phyloP scores from a whole-genome alignment of 2,888 invertebrate species.

The Meta bourneti region DNA sequence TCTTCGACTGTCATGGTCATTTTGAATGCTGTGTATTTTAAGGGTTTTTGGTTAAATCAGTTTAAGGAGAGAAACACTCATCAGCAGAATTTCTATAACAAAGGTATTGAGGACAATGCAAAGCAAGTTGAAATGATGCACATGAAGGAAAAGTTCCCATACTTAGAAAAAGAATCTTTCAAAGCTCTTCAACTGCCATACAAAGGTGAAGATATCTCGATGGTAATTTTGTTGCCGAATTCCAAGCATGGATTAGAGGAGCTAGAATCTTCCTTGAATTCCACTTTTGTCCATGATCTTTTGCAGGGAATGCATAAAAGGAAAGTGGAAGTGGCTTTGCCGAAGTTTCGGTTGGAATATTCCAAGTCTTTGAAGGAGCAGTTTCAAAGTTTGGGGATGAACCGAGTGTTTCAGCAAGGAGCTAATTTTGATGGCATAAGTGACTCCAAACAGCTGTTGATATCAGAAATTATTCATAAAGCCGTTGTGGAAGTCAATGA shows the following conservation, averaged over 20 bases:
- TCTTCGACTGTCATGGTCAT: conserved; percentile 80
- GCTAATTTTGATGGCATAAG: conserved; percentile 76
- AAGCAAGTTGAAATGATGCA: conserved; percentile 81
- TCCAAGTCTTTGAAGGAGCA: conserved; percentile 34
- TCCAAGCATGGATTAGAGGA: conserved; percentile 45
- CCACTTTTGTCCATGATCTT: conserved; percentile 26
- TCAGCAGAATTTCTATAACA: conserved; percentile 75
- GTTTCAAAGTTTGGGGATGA: conserved; percentile 36
- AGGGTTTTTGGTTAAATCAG: conserved; percentile 80
- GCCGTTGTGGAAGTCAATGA: conserved; percentile 77
- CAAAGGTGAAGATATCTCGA: conserved; percentile 26
- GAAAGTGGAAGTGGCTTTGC: conserved; percentile 40
- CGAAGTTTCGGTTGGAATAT: conserved; percentile 52
- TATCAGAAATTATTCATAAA: conserved; percentile 77
- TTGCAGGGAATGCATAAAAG: neutral
- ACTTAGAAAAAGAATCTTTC: conserved; percentile 23
- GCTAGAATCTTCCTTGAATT: conserved; percentile 1
- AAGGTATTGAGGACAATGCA: conserved; percentile 29
- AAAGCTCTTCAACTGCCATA: conserved; percentile 76
- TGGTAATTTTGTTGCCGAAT: conserved; percentile 75
- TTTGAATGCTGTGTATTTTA: conserved; percentile 82
- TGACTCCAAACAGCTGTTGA: conserved; percentile 68
- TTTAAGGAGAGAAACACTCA: conserved; percentile 80
- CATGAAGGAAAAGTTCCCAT: conserved; percentile 78
- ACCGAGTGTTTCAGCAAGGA: conserved; percentile 61